These are phyloP conservation scores for Ceratotherium simum DNA, from an alignment of 2,113 vertebrate species.

Conservation along the genomic window DNA sequence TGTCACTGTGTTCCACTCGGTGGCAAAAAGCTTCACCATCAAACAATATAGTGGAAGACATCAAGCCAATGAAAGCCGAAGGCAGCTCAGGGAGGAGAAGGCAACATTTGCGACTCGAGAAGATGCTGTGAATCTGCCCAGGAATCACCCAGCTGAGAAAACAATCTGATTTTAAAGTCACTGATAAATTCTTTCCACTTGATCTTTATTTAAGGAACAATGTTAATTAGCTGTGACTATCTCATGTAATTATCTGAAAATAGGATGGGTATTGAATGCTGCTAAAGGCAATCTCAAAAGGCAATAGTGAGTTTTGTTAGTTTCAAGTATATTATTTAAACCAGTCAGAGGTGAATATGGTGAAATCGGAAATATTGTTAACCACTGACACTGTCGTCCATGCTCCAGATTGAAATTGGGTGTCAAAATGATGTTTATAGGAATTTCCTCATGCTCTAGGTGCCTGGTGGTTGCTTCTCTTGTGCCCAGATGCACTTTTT, in stretches of 20 bases:
- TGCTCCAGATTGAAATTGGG: neutral
- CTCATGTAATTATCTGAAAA: conserved; percentile 72
- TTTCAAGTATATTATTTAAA: conserved; percentile 49
- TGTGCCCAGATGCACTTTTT: conserved; percentile 3
- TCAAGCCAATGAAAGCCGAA: conserved; percentile 59
- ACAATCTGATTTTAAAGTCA: conserved; percentile 62
- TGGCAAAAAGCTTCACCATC: conserved; percentile 73
- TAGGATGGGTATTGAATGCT: conserved; percentile 23
- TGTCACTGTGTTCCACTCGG: conserved; percentile 55
- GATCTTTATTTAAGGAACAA: conserved; percentile 70
- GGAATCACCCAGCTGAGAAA: neutral
- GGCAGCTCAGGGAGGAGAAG: neutral
- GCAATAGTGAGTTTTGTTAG: conserved; percentile 21
- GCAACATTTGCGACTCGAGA: neutral
- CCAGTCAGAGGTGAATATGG: neutral
- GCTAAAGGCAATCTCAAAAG: conserved; percentile 66
- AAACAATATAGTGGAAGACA: conserved; percentile 63
- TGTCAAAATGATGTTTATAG: neutral
- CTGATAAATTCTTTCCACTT: conserved; percentile 55
- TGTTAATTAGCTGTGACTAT: conserved; percentile 64
- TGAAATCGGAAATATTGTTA: conserved; percentile 20
- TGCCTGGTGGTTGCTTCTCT: neutral
- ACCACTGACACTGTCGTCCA: neutral
- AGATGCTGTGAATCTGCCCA: neutral
- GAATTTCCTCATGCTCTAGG: neutral